These are phyloP conservation scores for Tachysurus fulvidraco DNA, from an alignment of 2,113 vertebrate species.

Conservation along the genomic window DNA sequence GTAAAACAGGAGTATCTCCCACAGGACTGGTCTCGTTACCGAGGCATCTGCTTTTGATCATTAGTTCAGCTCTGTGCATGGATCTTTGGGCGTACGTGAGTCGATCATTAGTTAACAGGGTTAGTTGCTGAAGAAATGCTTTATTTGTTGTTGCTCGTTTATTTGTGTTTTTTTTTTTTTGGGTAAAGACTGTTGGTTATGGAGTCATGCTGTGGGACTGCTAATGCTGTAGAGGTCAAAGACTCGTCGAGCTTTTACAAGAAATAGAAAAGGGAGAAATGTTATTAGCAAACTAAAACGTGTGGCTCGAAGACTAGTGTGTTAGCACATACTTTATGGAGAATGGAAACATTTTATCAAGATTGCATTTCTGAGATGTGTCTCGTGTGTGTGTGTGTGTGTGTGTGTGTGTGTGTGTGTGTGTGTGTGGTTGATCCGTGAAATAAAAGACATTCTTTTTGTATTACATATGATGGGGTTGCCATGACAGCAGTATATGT, in stretches of 20 bases:
- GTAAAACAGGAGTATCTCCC: slow-evolving; percentile 14
- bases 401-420: background rate
- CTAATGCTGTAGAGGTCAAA: background rate
- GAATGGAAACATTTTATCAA: background rate
- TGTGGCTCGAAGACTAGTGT: background rate
- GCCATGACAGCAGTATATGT: background rate
- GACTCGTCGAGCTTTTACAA: background rate
- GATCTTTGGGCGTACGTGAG: background rate
- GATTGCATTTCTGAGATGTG: background rate
- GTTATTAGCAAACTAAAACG: background rate
- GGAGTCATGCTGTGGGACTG: background rate
- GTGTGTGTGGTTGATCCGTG: background rate
- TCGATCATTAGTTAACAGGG: slow-evolving; percentile 6
- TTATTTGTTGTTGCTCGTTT: background rate
- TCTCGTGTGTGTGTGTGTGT: too few species aligned
- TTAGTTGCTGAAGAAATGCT: slow-evolving; percentile 19
- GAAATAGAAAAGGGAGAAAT: background rate
- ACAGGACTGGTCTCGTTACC: background rate
- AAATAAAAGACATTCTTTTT: background rate
- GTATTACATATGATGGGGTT: background rate
- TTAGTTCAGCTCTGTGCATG: slow-evolving; percentile 14
- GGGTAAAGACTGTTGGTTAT: background rate
- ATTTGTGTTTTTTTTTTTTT: background rate
- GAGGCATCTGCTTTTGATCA: slow-evolving; percentile 15
- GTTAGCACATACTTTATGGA: background rate